Percentiles rank a stretch among this genome's conserved stretches.
These are phyloP conservation scores for Axis porcinus DNA, from an alignment of 2,113 vertebrate species.

Conservation along the genomic window DNA sequence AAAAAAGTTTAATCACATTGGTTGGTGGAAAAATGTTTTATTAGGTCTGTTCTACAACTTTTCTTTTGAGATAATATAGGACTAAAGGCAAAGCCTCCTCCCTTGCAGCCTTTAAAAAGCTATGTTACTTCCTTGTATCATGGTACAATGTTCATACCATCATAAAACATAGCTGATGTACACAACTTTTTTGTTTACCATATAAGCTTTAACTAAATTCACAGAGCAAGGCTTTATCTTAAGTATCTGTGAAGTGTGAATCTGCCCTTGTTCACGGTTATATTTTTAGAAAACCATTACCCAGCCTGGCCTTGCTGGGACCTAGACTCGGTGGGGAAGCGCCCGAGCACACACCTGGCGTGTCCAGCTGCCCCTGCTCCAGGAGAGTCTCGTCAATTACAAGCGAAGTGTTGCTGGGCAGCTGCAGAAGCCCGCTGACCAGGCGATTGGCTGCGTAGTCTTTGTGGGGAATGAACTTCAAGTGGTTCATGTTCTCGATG, in stretches of 20 bases:
- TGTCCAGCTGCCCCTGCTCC: conserved; percentile 95
- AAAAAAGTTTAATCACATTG: neutral
- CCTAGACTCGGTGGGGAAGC: fast-evolving
- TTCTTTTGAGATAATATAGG: neutral
- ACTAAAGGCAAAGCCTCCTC: neutral
- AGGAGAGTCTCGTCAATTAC: conserved; percentile 93
- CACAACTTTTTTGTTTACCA: neutral
- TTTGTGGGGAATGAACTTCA: conserved; percentile 90
- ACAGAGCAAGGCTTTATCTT: neutral
- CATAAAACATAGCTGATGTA: neutral
- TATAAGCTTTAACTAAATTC: neutral
- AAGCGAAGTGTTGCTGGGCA: conserved; percentile 90
- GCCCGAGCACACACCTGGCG: conserved; percentile 79
- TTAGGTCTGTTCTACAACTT: neutral
- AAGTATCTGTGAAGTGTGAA: neutral
- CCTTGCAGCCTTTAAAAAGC: neutral
- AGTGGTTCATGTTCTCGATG: conserved; percentile 94
- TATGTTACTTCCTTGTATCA: neutral
- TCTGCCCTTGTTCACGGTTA: neutral
- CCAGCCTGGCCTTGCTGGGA: neutral
- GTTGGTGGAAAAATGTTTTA: neutral
- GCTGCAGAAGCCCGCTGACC: conserved; percentile 90
- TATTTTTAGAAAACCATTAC: neutral
- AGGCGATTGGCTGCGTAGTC: conserved; percentile 95
- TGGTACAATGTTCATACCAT: neutral